phyloP scores from a whole-genome alignment of 2,797 vertebrate species.

The Danio aesculapii region DNA sequence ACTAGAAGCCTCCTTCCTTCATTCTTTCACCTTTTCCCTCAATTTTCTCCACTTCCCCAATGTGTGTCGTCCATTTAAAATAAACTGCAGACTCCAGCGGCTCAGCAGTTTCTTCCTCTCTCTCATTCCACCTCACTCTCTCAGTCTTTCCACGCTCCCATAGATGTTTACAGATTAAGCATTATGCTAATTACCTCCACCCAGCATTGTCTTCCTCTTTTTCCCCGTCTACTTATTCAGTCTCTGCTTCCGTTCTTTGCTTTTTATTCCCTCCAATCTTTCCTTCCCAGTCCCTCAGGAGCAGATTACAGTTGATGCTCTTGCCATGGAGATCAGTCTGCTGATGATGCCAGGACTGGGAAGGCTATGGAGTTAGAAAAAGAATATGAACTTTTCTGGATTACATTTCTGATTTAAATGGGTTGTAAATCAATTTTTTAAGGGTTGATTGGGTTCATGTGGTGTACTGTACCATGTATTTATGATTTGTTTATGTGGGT shows the following conservation, averaged over 20 bases:
- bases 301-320: constrained; percentile 22
- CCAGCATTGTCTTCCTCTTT: constrained; percentile 14
- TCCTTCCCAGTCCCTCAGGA: constrained; percentile 14
- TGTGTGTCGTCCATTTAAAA: constrained; percentile 35
- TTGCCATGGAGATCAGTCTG: background rate
- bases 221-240: constrained; percentile 17
- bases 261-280: background rate
- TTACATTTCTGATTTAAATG: background rate
- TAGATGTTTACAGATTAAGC: constrained; percentile 58
- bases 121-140: background rate
- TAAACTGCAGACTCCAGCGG: constrained; percentile 37
- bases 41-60: constrained; percentile 1
- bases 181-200: constrained; percentile 51
- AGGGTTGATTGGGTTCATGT: no score
- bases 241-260: background rate
- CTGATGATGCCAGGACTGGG: background rate
- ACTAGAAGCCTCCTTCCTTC: background rate
- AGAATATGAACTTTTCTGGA: background rate
- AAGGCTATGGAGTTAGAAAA: background rate
- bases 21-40: constrained; percentile 24
- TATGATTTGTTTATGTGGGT: no score
- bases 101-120: constrained; percentile 45
- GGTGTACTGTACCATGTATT: no score
- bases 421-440: no score
- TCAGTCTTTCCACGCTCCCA: constrained; percentile 30